Conservation (phyloP, 2,113 vertebrate genomes). For the Crotalus horridus region DNA sequence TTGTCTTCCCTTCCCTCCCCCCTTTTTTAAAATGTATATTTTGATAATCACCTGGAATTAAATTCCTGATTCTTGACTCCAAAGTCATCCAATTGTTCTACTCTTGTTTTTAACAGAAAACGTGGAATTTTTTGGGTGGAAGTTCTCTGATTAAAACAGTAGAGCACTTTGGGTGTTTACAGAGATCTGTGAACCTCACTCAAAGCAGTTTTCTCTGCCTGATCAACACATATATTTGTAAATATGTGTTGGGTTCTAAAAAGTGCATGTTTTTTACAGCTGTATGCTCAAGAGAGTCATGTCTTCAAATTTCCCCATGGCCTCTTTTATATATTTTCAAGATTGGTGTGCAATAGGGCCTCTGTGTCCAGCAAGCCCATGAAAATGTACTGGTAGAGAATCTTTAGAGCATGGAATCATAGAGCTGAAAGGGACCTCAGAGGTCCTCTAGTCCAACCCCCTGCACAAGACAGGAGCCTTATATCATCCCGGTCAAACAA, state of each 20-base stretch:
- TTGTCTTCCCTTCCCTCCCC: accelerated
- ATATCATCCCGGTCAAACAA: too few species aligned
- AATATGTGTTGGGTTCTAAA: not conserved
- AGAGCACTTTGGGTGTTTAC: not conserved
- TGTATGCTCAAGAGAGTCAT: not conserved
- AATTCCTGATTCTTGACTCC: not conserved
- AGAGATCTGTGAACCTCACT: not conserved
- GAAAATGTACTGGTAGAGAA: not conserved
- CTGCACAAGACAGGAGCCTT: too few species aligned
- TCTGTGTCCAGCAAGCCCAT: not conserved
- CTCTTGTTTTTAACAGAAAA: not conserved
- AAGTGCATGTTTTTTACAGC: not conserved
- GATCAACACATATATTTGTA: not conserved
- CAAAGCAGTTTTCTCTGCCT: not conserved
- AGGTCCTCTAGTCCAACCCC: too few species aligned
- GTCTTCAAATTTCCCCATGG: not conserved
- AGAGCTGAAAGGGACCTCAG: too few species aligned
- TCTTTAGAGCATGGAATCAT: not conserved
- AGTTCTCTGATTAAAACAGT: not conserved
- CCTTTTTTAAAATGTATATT: not conserved
- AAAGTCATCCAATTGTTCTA: not conserved
- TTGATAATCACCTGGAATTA: not conserved
- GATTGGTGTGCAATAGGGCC: not conserved
- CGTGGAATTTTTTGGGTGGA: not conserved
- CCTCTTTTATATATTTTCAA: not conserved